Evolutionary conservation across 2,113 vertebrate genomes (phyloP), one percentile per base, ranked within the genome.

Genomic region (Lepus timidus): DNA sequence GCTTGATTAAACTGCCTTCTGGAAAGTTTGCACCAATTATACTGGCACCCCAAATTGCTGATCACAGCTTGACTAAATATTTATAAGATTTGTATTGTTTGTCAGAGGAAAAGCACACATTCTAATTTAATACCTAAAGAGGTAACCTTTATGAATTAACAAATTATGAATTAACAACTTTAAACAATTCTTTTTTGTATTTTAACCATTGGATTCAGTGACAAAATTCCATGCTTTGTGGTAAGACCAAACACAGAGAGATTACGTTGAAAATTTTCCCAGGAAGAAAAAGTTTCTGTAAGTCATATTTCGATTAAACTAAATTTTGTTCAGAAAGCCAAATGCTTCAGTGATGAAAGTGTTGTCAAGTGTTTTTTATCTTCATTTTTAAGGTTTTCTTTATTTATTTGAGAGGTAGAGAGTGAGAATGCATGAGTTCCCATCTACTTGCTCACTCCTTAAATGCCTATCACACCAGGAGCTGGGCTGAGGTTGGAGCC

Each of bases 241-340:
- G 19, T 58, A 36, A 67, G n/a, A 62, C 0, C 19, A 88, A 86
- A 78, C 10, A 27, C 33, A 90, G 31, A 79, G 68, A 87, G 33
- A 51, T 8, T 25, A 8, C 25, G 9, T 13, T 90, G 67, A 61
- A 52, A 65, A 70, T 80, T 74, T 36, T 86, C 29, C n/a, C 81
- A 33, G 68, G 16, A 96, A 85, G 62, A 86, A 76, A 91, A 33
- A 58, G 6, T 85, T 88, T 44, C 31, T 0, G 36, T 44, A 44
- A 85, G 6, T 49, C 9, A 85, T 65, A 71, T 33, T 65, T 93
- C 82, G 89, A 87, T 82, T n/a, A 73, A 85, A 84, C 81, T 79
- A 92, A 88, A 90, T 67, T 61, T 55, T 82, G 55, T 65, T n/a
- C 33, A 82, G 3, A 88, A 82, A 70, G 44, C 22, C 20, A 44